phyloP scores from a whole-genome alignment of 2,888 invertebrate genomes.

The Exephanes ischioxanthus region DNA sequence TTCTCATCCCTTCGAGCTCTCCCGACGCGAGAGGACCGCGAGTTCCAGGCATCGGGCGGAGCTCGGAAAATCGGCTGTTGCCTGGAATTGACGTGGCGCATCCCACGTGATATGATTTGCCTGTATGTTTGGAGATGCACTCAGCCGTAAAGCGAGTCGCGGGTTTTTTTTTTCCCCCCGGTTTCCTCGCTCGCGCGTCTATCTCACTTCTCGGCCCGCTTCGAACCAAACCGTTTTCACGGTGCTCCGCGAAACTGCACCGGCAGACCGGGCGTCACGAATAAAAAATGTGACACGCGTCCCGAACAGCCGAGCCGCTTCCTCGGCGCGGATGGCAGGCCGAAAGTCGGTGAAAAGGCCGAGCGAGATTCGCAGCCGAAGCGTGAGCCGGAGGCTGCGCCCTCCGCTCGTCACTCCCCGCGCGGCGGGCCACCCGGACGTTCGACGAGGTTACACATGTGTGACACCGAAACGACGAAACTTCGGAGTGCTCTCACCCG shows the following conservation, averaged over 20 bases:
- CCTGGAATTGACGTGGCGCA: conserved; percentile 76
- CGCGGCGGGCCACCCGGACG: not conserved
- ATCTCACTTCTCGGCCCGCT: conserved; percentile 11
- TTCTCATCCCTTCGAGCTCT: conserved; percentile 49
- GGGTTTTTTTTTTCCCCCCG: conserved; percentile 4
- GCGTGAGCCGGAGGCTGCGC: conserved; percentile 1
- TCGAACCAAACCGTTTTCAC: conserved; percentile 17
- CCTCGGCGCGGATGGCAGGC: conserved; percentile 34
- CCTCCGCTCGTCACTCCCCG: not conserved
- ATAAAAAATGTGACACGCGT: conserved; percentile 69
- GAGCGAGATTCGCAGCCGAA: conserved; percentile 32
- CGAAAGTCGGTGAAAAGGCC: conserved; percentile 52
- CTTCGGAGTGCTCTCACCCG: conserved; percentile 17
- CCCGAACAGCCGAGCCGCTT: conserved; percentile 52
- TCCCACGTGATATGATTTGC: conserved; percentile 74
- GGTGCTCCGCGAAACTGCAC: conserved; percentile 22
- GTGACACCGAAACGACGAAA: conserved; percentile 6
- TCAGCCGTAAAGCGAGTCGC: conserved; percentile 70
- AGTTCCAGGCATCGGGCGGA: conserved; percentile 7
- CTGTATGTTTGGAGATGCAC: conserved; percentile 72
- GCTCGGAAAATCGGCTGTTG: conserved; percentile 68
- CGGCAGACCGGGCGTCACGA: conserved; percentile 43
- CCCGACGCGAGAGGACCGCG: conserved; percentile 56
- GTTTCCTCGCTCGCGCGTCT: conserved; percentile 24
- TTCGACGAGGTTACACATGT: not conserved